A percentile compares a stretch with the other conserved stretches of the same genome.
These are phyloP conservation scores for Nothocercus julius DNA, from an alignment of 2,113 vertebrate genomes.

Conservation along the genomic window DNA sequence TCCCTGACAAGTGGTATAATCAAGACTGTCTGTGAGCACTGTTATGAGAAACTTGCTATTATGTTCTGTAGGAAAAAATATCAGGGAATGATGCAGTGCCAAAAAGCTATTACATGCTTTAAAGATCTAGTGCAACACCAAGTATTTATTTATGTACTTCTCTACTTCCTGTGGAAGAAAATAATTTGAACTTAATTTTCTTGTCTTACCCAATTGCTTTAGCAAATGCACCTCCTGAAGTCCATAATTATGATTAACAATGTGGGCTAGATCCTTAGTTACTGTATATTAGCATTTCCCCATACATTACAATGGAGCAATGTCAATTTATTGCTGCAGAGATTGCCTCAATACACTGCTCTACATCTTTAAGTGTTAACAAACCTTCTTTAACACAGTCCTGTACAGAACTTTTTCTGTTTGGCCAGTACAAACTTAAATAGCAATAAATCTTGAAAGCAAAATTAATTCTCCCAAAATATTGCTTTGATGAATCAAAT, in stretches of 20 bases:
- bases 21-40: slow-evolving; percentile 69
- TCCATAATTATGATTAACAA: slow-evolving; percentile 52
- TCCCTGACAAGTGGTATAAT: slow-evolving; percentile 71
- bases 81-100: slow-evolving; percentile 40
- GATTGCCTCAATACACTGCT: not conserved
- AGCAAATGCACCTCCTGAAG: slow-evolving; percentile 52
- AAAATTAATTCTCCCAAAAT: not conserved
- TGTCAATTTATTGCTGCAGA: not conserved
- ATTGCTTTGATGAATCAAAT: slow-evolving; percentile 4
- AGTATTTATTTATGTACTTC: slow-evolving; percentile 67
- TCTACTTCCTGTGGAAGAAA: slow-evolving; percentile 68
- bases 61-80: slow-evolving; percentile 53
- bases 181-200: slow-evolving; percentile 74
- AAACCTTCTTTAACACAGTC: not conserved
- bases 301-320: not conserved
- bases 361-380: not conserved
- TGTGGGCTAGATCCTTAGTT: not conserved
- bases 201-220: slow-evolving; percentile 63
- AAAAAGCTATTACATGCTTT: slow-evolving; percentile 62
- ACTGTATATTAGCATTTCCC: not conserved
- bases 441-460: not conserved
- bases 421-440: not conserved
- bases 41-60: slow-evolving; percentile 70
- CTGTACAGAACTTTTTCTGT: not conserved
- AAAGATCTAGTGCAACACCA: slow-evolving; percentile 57